These are phyloP conservation scores for Suillia variegata DNA, from an alignment of 2,888 invertebrate genomes.

Conservation along the genomic window DNA sequence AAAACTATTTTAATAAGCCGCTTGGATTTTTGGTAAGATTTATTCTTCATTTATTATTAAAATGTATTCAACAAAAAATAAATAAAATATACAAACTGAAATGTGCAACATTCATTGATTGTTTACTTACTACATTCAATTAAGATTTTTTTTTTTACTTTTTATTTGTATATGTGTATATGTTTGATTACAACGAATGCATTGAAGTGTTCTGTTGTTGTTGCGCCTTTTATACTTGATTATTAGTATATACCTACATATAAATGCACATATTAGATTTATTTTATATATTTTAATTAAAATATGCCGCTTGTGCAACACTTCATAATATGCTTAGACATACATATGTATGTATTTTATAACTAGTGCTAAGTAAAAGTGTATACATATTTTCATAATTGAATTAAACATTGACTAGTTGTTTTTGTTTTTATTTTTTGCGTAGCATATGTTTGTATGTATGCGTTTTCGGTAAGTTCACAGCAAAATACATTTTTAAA, in stretches of 20 bases:
- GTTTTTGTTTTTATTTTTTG: too few species aligned
- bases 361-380: background rate
- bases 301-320: background rate
- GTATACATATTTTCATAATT: conserved; percentile 8
- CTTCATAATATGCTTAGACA: background rate
- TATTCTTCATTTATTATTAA: too few species aligned
- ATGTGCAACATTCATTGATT: background rate
- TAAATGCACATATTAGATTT: too few species aligned
- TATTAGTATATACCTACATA: too few species aligned
- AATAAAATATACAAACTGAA: background rate
- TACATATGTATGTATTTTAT: background rate
- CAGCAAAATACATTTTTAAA: too few species aligned
- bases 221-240: background rate
- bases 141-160: conserved; percentile 16
- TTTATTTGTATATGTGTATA: conserved; percentile 30
- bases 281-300: background rate
- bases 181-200: conserved; percentile 18
- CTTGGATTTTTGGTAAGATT: background rate
- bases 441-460: too few species aligned
- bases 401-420: conserved; percentile 17
- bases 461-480: too few species aligned
- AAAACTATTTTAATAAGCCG: background rate
- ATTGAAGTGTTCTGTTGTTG: conserved; percentile 17
- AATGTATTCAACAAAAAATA: too few species aligned
- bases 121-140: conserved; percentile 8